These are phyloP conservation scores for Tiaroga cobitis DNA, from an alignment of 2,797 vertebrate genomes.

Conservation along the genomic window DNA sequence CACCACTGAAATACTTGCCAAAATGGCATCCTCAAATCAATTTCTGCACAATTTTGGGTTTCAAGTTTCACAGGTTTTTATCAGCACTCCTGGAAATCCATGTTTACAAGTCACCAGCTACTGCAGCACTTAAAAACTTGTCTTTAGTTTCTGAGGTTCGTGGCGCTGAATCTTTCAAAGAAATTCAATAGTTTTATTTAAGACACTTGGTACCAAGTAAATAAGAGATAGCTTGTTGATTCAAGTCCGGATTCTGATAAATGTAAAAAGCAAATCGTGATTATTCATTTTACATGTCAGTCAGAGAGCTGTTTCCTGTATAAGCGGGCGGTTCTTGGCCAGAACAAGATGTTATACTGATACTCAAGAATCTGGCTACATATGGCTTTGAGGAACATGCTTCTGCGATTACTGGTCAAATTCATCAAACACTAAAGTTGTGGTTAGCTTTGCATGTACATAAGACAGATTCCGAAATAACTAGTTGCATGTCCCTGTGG, in stretches of 20 bases:
- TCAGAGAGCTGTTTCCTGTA: neutral
- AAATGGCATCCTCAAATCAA: neutral
- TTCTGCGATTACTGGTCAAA: conserved; percentile 21
- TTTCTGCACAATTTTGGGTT: neutral
- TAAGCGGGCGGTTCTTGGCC: conserved; percentile 59
- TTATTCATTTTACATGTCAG: neutral
- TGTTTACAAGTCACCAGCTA: neutral
- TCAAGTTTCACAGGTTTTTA: neutral
- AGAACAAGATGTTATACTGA: conserved; percentile 68
- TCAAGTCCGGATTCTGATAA: neutral
- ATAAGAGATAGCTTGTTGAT: conserved; percentile 16
- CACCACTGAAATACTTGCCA: neutral
- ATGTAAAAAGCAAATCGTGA: neutral
- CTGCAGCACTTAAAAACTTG: neutral
- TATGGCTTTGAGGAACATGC: conserved; percentile 15
- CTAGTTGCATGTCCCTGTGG: neutral
- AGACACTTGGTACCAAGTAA: conserved; percentile 11
- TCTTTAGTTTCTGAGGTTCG: neutral
- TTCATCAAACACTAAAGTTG: conserved; percentile 4
- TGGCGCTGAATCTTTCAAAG: neutral
- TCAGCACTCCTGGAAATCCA: neutral
- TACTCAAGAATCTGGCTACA: conserved; percentile 68
- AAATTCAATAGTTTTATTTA: neutral
- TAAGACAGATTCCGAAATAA: neutral
- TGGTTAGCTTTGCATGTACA: conserved; percentile 4